Conservation (phyloP, 2,797 vertebrate genomes). For the Myiothlypis coronata region DNA sequence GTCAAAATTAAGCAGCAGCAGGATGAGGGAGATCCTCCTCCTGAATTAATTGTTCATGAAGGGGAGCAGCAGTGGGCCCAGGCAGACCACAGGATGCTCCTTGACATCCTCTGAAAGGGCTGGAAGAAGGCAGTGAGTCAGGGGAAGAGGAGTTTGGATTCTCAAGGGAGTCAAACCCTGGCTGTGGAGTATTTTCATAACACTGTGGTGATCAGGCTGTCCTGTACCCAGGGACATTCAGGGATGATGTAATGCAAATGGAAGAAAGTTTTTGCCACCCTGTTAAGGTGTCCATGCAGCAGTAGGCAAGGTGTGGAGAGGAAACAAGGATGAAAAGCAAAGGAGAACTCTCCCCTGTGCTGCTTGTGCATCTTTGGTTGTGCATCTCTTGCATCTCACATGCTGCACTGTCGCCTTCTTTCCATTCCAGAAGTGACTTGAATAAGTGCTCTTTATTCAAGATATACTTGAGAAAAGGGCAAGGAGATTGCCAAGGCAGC, state of each 20-base stretch:
- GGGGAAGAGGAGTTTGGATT: not conserved
- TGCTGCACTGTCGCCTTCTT: not conserved
- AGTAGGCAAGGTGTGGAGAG: not conserved
- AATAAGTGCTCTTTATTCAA: not conserved
- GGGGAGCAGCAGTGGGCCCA: not conserved
- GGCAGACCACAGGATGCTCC: not conserved
- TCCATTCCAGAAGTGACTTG: not conserved
- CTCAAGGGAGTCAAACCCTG: rapidly evolving
- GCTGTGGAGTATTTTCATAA: not conserved
- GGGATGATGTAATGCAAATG: not conserved
- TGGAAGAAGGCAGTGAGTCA: not conserved
- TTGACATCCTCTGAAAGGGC: not conserved
- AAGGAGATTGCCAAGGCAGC: not conserved
- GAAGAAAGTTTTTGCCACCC: not conserved
- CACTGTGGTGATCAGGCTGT: not conserved
- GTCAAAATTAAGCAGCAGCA: not conserved
- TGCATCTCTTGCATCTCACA: not conserved
- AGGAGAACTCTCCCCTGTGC: not conserved
- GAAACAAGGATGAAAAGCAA: not conserved
- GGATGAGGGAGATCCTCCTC: not conserved
- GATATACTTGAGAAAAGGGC: not conserved
- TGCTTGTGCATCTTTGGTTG: not conserved
- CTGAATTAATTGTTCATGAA: not conserved
- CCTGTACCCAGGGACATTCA: not conserved
- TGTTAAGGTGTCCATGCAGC: not conserved